A percentile compares a stretch with the other conserved stretches of the same genome.
Conservation (phyloP, 2,888 invertebrate species). For the Spilosoma lubricipeda region DNA sequence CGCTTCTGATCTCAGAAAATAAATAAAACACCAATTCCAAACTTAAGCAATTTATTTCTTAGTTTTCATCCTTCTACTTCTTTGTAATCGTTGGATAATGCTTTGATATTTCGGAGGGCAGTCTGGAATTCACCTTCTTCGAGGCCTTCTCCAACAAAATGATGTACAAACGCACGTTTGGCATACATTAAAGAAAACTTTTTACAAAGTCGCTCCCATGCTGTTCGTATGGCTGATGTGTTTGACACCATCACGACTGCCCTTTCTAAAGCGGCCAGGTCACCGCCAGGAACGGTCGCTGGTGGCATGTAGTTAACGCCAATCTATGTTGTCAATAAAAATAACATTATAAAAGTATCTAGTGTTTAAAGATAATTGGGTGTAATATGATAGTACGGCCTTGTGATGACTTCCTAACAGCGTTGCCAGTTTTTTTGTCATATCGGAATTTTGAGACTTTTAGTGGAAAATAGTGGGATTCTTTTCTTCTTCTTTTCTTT, state of each 20-base stretch:
- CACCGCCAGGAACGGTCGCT: slow-evolving; percentile 90
- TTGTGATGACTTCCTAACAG: neutral
- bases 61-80: slow-evolving; percentile 86
- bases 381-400: neutral
- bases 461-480: too few species aligned
- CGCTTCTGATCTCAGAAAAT: neutral
- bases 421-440: too few species aligned
- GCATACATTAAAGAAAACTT: slow-evolving; percentile 94
- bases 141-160: slow-evolving; percentile 92
- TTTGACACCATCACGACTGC: slow-evolving; percentile 95
- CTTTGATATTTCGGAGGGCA: slow-evolving; percentile 87
- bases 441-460: too few species aligned
- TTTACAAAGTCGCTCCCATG: slow-evolving; percentile 92
- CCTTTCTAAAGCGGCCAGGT: slow-evolving; percentile 90
- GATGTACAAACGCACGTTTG: slow-evolving; percentile 95
- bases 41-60: neutral
- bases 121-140: slow-evolving; percentile 89
- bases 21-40: neutral
- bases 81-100: slow-evolving; percentile 88
- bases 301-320: slow-evolving; percentile 92
- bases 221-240: slow-evolving; percentile 90
- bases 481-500: too few species aligned
- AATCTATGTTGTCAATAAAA: slow-evolving; percentile 77
- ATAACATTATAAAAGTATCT: neutral
- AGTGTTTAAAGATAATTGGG: neutral